Conservation (phyloP, 2,888 invertebrate genomes). For the Mesodorylaimus sp. region DNA sequence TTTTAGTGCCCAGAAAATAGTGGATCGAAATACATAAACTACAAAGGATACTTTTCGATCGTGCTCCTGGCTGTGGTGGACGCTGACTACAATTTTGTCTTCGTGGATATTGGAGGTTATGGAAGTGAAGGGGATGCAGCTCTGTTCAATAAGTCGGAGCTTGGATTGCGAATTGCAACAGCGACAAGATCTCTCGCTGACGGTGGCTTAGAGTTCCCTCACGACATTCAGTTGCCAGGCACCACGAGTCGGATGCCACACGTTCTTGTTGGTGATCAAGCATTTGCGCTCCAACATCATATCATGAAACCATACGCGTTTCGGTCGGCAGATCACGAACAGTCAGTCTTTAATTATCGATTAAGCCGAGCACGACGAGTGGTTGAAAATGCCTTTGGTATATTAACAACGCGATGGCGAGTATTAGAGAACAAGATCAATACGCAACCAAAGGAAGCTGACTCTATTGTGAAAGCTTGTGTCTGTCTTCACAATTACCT, state of each 20-base stretch:
- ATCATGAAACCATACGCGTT: background rate
- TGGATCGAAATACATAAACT: constrained; percentile 1
- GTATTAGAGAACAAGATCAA: background rate
- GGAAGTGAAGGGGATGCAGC: background rate
- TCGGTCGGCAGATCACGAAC: background rate
- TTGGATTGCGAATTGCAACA: background rate
- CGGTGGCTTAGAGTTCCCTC: too few relatives aligned
- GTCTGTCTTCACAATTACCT: background rate
- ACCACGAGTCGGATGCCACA: too few relatives aligned
- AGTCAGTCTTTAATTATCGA: constrained; percentile 8
- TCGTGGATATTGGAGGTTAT: background rate
- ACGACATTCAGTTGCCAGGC: too few relatives aligned
- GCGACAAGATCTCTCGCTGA: too few relatives aligned
- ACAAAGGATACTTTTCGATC: background rate
- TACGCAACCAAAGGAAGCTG: background rate
- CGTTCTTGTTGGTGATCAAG: background rate
- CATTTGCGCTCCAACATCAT: background rate
- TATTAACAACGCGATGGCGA: background rate
- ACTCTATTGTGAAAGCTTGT: background rate
- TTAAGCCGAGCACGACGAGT: constrained; percentile 11
- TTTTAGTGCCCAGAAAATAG: background rate
- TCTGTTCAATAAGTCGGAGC: background rate
- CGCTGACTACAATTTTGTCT: background rate
- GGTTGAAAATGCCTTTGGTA: constrained; percentile 15
- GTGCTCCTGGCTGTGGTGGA: background rate